Percentiles rank a stretch among this genome's conserved stretches.
Evolutionary conservation across 2,113 vertebrate genomes (phyloP).

Genomic region (Mormyrus iriodes): DNA sequence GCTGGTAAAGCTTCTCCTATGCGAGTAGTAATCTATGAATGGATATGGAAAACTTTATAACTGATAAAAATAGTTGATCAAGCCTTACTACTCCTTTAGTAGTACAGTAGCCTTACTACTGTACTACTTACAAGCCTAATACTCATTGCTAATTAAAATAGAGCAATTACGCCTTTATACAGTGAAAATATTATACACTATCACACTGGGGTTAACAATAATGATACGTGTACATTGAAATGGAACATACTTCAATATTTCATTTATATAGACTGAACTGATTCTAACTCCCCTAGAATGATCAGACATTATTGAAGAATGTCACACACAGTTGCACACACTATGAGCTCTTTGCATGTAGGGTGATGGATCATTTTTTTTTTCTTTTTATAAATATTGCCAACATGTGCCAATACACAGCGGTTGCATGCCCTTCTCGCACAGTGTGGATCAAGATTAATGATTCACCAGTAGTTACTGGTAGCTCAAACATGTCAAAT

Average conservation of each 20-base stretch:
- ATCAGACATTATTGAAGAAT: background rate
- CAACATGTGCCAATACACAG: background rate
- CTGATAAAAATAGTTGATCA: background rate
- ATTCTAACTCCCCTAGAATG: background rate
- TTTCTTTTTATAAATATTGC: background rate
- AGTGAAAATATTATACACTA: background rate
- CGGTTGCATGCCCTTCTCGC: background rate
- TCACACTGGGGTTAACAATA: background rate
- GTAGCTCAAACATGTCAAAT: background rate
- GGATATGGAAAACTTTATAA: background rate
- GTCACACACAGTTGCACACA: background rate
- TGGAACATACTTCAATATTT: background rate
- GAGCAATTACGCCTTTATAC: background rate
- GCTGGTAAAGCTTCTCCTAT: background rate
- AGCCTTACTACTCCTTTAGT: too few species aligned
- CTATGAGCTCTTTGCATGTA: background rate
- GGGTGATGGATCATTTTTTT: background rate
- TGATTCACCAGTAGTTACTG: background rate
- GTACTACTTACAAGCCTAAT: too few species aligned
- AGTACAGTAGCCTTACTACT: too few species aligned
- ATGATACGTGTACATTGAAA: background rate
- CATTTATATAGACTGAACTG: background rate
- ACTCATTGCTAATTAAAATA: background rate
- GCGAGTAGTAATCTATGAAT: background rate
- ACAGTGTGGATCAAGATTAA: background rate